phyloP scores from a whole-genome alignment of 35 echinoderm and acorn worm genomes.

The Patiria miniata region DNA sequence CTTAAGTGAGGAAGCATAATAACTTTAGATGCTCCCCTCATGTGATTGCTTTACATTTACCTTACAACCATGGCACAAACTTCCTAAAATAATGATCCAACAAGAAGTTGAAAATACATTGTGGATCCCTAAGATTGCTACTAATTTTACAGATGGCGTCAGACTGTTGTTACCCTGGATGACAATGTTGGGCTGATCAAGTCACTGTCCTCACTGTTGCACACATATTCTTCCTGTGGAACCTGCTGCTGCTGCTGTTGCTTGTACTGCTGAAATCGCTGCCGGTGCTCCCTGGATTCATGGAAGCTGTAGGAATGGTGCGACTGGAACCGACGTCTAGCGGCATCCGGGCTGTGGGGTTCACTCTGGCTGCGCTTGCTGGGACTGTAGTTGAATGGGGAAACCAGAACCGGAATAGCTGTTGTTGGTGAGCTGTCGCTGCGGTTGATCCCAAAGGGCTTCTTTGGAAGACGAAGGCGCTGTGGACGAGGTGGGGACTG shows the following conservation, averaged over 20 bases:
- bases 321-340: slow-evolving; percentile 30
- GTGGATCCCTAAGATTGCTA: too few relatives aligned
- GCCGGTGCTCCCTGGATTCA: slow-evolving; percentile 26
- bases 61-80: too few relatives aligned
- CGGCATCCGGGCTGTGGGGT: slow-evolving; percentile 23
- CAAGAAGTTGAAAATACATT: too few relatives aligned
- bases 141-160: too few relatives aligned
- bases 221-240: slow-evolving; percentile 32
- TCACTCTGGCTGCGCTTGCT: slow-evolving; percentile 55
- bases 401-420: slow-evolving; percentile 87
- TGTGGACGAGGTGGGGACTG: slow-evolving; percentile 81
- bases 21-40: too few relatives aligned
- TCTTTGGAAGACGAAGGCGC: slow-evolving; percentile 82
- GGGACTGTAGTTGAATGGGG: slow-evolving; percentile 98
- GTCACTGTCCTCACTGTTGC: slow-evolving; percentile 49
- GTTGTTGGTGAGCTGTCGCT: slow-evolving; percentile 80
- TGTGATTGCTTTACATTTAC: too few relatives aligned
- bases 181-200: slow-evolving; percentile 70
- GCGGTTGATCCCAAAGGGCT: slow-evolving; percentile 87
- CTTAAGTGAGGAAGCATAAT: too few relatives aligned
- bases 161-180: slow-evolving; percentile 70
- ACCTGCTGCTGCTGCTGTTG: slow-evolving; percentile 11
- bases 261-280: slow-evolving; percentile 9
- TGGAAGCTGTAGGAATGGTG: slow-evolving; percentile 19
- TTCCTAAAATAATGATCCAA: too few relatives aligned